Evolutionary conservation across 2,113 vertebrate genomes (phyloP).

Genomic region (Petrocephalus microphthalmus): DNA sequence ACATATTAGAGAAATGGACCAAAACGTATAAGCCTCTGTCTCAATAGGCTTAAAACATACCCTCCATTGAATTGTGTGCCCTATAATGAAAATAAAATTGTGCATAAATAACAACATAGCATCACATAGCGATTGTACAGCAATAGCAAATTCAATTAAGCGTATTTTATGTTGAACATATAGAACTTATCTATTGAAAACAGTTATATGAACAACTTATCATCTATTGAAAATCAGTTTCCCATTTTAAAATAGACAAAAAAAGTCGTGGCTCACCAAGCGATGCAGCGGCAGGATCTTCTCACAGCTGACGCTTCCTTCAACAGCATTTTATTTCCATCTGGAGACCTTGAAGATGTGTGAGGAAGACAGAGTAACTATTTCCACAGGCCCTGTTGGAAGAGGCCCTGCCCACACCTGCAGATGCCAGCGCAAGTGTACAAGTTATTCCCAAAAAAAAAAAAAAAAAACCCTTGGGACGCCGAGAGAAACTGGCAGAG

Average conservation of each 20-base stretch:
- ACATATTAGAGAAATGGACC: neutral
- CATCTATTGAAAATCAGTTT: neutral
- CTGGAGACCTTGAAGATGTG: constrained; percentile 79
- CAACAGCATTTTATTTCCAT: constrained; percentile 70
- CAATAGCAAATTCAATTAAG: neutral
- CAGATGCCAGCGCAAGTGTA: constrained; percentile 31
- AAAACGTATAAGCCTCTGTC: neutral
- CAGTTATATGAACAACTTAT: too few species aligned
- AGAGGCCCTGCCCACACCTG: constrained; percentile 69
- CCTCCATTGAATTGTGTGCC: neutral
- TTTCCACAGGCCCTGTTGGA: constrained; percentile 61
- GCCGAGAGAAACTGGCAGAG: constrained; percentile 19
- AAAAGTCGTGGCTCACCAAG: constrained; percentile 55
- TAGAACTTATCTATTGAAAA: neutral
- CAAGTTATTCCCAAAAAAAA: constrained; percentile 29
- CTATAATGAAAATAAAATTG: neutral
- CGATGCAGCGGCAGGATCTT: constrained; percentile 40
- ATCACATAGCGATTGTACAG: neutral
- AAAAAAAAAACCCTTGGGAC: constrained; percentile 16
- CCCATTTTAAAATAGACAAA: neutral
- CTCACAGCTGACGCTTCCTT: constrained; percentile 37
- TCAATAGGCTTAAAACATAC: neutral
- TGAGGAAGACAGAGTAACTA: constrained; percentile 72
- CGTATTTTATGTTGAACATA: neutral
- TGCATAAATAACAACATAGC: neutral